phyloP scores from a whole-genome alignment of 35 echinoderm and acorn worm genomes.

The Diadema setosum region DNA sequence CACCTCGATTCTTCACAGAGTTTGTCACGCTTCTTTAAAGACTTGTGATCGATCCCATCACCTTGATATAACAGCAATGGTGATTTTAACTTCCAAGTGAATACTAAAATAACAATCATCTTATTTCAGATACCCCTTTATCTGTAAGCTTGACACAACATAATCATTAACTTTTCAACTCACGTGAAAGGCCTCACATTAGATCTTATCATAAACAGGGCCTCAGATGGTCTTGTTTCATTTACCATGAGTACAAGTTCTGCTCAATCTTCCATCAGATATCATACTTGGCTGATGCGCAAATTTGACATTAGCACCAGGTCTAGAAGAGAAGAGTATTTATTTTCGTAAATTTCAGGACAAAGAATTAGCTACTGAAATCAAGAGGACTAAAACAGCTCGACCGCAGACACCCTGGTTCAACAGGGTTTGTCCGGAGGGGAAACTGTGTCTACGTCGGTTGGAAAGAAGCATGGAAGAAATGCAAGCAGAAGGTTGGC shows the following conservation, averaged over 20 bases:
- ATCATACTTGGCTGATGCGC: neutral
- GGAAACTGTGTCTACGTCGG: too few relatives aligned
- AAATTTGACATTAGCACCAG: neutral
- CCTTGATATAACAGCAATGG: neutral
- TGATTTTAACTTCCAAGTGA: neutral
- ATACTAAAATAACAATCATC: neutral
- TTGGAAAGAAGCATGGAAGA: too few relatives aligned
- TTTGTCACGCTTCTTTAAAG: neutral
- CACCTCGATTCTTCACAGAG: neutral
- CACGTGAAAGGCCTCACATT: slow-evolving; percentile 33
- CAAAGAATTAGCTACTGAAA: neutral
- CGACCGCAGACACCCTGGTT: too few relatives aligned
- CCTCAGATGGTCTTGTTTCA: slow-evolving; percentile 19
- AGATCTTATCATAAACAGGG: neutral
- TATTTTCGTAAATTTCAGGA: neutral
- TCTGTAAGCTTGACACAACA: neutral
- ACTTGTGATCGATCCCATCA: neutral
- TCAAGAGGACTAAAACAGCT: too few relatives aligned
- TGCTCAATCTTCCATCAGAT: neutral
- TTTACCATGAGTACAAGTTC: neutral
- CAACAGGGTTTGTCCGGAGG: too few relatives aligned
- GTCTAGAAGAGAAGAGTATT: neutral
- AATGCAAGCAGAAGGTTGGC: too few relatives aligned
- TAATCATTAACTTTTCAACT: neutral
- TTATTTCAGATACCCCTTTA: neutral